These are phyloP conservation scores for Gymnoscopelus microlampas DNA, from an alignment of 2,797 vertebrate species.

Conservation along the genomic window DNA sequence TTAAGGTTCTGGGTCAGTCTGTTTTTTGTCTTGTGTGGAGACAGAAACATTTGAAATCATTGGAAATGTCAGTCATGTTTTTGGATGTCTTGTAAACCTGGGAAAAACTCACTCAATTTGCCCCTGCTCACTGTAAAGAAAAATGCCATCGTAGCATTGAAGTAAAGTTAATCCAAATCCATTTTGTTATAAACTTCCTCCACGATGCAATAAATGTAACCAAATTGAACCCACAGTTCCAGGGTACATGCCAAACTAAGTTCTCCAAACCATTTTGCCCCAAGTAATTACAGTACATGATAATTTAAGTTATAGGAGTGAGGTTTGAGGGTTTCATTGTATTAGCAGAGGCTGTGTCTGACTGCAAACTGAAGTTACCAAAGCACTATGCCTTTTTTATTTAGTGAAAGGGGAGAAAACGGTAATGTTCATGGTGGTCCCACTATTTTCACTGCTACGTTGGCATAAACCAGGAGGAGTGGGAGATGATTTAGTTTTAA, in stretches of 20 bases:
- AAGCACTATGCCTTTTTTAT: not conserved
- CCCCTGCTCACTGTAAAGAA: conserved; percentile 26
- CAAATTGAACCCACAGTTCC: too few species aligned
- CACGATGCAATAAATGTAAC: too few species aligned
- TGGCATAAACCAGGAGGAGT: conserved; percentile 17
- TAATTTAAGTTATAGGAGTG: not conserved
- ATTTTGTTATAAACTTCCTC: too few species aligned
- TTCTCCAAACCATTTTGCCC: not conserved
- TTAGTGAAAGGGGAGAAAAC: not conserved
- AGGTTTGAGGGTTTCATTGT: not conserved
- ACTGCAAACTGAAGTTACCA: not conserved
- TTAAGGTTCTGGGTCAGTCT: conserved; percentile 17
- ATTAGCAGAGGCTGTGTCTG: not conserved
- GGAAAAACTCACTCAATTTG: conserved; percentile 28
- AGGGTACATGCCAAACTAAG: not conserved
- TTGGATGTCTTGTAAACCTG: conserved; percentile 21
- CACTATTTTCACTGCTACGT: conserved; percentile 8
- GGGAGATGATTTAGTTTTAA: not conserved
- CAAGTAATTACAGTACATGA: not conserved
- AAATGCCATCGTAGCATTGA: conserved; percentile 4
- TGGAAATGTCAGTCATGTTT: conserved; percentile 30
- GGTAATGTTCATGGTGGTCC: not conserved
- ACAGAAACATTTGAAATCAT: conserved; percentile 9
- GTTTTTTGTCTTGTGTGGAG: too few species aligned
- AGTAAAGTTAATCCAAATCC: too few species aligned